A percentile compares a stretch with the other conserved stretches of the same genome.
Conservation (phyloP, 2,113 vertebrate species). For the Tragelaphus strepsiceros region DNA sequence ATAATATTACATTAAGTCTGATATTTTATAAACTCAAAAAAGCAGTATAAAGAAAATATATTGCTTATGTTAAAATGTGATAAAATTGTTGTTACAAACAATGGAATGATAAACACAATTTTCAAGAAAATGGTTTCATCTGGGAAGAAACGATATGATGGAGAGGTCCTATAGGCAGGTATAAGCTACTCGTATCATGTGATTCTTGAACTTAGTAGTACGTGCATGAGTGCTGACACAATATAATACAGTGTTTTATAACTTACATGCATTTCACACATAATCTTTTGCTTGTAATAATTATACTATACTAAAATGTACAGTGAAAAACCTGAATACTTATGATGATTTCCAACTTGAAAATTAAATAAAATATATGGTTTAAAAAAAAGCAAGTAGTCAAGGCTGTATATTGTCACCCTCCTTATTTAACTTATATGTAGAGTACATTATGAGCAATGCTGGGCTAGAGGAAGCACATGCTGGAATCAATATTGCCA, state of each 20-base stretch:
- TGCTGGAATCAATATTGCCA: accelerated
- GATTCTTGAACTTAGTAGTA: background rate
- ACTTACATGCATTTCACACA: background rate
- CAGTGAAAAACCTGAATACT: background rate
- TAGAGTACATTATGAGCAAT: background rate
- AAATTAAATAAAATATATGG: background rate
- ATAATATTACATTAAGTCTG: background rate
- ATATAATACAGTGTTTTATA: background rate
- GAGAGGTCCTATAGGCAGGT: background rate
- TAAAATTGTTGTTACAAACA: background rate
- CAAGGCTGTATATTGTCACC: background rate
- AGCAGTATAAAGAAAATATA: background rate
- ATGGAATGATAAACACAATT: background rate
- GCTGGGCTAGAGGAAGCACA: background rate
- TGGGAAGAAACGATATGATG: background rate
- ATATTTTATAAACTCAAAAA: background rate
- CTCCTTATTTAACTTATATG: background rate
- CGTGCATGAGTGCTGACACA: background rate
- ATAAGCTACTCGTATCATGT: background rate
- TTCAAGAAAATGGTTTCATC: background rate
- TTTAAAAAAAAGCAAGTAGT: background rate
- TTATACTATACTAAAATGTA: background rate
- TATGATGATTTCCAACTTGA: background rate
- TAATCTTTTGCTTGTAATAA: background rate
- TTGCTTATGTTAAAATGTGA: background rate